Evolutionary conservation across 2,113 vertebrate species (phyloP).

Genomic region (Seriola aureovittata): DNA sequence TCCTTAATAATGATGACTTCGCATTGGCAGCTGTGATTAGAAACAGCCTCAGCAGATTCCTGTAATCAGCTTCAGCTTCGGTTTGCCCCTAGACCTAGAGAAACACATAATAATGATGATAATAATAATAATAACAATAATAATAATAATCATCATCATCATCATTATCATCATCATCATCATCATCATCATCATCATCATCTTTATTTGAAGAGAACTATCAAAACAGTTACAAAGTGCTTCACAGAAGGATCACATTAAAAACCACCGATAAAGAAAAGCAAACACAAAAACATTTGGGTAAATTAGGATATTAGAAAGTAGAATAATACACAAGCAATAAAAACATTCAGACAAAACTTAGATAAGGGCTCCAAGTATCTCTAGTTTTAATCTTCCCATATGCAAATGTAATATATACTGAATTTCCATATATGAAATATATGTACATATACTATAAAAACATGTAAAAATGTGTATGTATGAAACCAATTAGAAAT

Average conservation of each 20-base stretch:
- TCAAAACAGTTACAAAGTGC: not conserved
- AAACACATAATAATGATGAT: not conserved
- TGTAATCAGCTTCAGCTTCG: not conserved
- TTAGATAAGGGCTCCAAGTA: not conserved
- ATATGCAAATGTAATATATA: no score
- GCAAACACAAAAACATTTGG: not conserved
- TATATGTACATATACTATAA: no score
- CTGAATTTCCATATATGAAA: no score
- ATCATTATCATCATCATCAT: not conserved
- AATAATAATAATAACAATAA: not conserved
- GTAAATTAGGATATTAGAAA: not conserved
- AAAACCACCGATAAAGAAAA: not conserved
- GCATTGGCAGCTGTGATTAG: not conserved
- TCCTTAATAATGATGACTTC: not conserved
- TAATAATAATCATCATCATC: not conserved
- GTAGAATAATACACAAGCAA: not conserved
- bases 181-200: no score
- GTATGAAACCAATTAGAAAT: no score
- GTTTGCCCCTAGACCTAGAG: not conserved
- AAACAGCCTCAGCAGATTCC: not conserved
- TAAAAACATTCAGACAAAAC: not conserved
- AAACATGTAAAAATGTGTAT: no score
- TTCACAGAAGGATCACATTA: not conserved
- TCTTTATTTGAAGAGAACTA: not conserved
- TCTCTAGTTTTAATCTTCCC: not conserved